Evolutionary conservation across 2,888 invertebrate genomes (phyloP).

Genomic region (Xestia c-nigrum): DNA sequence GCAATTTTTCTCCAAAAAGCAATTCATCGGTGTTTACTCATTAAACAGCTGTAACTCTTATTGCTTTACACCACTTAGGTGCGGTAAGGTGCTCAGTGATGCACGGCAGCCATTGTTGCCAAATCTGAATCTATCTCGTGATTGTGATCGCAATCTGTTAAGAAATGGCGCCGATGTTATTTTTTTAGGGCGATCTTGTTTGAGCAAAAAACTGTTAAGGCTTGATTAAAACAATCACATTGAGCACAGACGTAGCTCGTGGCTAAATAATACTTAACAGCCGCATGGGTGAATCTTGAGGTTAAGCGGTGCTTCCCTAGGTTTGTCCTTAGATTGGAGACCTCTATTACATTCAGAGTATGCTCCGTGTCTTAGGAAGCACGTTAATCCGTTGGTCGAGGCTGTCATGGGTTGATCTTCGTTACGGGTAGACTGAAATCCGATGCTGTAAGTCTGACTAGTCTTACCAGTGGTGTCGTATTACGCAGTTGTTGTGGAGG

Average conservation of each 20-base stretch:
- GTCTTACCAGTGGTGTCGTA: background rate
- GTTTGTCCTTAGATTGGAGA: background rate
- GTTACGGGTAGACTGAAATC: background rate
- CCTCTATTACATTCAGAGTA: background rate
- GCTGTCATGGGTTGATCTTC: background rate
- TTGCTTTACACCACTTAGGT: slow-evolving; percentile 50
- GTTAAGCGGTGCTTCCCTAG: background rate
- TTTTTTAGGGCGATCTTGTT: background rate
- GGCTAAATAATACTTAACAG: background rate
- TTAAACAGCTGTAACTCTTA: slow-evolving; percentile 9
- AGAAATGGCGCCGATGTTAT: slow-evolving; percentile 37
- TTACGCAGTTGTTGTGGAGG: background rate
- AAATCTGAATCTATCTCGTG: slow-evolving; percentile 55
- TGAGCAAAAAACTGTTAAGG: background rate
- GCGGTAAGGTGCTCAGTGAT: slow-evolving; percentile 54
- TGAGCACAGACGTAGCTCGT: background rate
- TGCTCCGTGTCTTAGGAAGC: background rate
- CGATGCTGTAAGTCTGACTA: background rate
- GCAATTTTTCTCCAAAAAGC: slow-evolving; percentile 7
- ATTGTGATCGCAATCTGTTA: slow-evolving; percentile 53
- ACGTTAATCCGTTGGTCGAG: background rate
- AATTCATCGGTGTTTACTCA: slow-evolving; percentile 14
- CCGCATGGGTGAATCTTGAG: background rate
- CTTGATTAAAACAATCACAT: background rate
- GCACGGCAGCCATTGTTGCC: slow-evolving; percentile 52